These are phyloP conservation scores for Hyposoter dolosus DNA, from an alignment of 2,888 invertebrate genomes.

Conservation along the genomic window DNA sequence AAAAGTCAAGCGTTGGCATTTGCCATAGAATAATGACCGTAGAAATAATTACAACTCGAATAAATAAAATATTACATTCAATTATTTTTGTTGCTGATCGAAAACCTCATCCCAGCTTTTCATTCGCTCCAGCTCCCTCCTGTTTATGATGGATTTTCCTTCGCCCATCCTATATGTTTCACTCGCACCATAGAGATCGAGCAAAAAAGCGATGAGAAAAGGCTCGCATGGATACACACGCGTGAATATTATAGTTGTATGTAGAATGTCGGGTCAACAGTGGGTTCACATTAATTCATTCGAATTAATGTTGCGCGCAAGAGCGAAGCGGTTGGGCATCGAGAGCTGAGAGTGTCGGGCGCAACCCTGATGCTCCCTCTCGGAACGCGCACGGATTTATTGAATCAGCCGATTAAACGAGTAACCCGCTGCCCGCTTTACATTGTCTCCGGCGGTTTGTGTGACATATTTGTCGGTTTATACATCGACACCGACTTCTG, in stretches of 20 bases:
- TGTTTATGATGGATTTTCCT: constrained; percentile 14
- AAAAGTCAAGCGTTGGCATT: background rate
- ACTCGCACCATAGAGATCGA: constrained; percentile 17
- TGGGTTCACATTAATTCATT: constrained; percentile 83
- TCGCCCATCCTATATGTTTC: constrained; percentile 20
- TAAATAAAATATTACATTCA: background rate
- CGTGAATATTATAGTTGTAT: background rate
- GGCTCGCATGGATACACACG: constrained; percentile 9
- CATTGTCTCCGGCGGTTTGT: constrained; percentile 51
- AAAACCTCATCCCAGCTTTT: background rate
- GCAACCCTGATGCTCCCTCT: constrained; percentile 75
- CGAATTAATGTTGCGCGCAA: constrained; percentile 80
- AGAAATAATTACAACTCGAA: background rate
- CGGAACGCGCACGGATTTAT: constrained; percentile 82
- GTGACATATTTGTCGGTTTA: constrained; percentile 55
- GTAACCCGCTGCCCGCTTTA: constrained; percentile 75
- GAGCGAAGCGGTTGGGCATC: constrained; percentile 70
- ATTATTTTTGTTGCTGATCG: background rate
- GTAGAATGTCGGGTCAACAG: constrained; percentile 75
- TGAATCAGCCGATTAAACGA: constrained; percentile 83
- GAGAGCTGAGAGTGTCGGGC: constrained; percentile 74
- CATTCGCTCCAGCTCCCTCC: too few species aligned
- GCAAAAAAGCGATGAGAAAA: constrained; percentile 39
- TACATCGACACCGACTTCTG: background rate
- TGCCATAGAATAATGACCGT: background rate